These are phyloP conservation scores for Pherbina coryleti DNA, from an alignment of 2,888 invertebrate species.

Conservation along the genomic window DNA sequence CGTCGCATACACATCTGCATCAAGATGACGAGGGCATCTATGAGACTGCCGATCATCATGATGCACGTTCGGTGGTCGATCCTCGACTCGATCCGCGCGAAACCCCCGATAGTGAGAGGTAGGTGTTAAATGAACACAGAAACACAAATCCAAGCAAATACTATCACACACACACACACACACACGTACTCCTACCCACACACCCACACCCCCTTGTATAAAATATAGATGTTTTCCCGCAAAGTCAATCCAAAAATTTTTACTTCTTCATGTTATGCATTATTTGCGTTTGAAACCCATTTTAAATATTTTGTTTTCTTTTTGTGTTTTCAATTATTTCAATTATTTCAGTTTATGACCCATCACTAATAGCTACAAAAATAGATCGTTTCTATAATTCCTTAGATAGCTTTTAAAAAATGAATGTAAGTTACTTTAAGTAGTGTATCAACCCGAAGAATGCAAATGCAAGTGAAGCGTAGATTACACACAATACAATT, in stretches of 20 bases:
- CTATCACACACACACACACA: not conserved
- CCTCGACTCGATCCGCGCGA: slow-evolving; percentile 77
- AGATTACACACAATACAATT: no score
- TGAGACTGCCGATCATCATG: slow-evolving; percentile 85
- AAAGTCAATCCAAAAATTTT: not conserved
- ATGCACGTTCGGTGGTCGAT: slow-evolving; percentile 75
- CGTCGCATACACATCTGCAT: slow-evolving; percentile 73
- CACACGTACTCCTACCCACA: not conserved
- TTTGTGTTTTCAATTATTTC: no score
- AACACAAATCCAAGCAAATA: not conserved
- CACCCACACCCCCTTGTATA: not conserved
- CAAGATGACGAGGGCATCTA: slow-evolving; percentile 88
- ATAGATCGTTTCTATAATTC: no score
- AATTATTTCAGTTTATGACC: no score
- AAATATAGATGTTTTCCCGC: not conserved
- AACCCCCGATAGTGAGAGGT: slow-evolving; percentile 92
- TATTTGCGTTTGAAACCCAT: not conserved
- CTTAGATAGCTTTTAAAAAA: no score
- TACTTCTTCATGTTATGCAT: not conserved
- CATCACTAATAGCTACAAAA: no score
- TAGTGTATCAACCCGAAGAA: no score
- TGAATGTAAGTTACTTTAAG: no score
- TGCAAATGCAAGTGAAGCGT: no score
- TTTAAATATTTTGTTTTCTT: no score
- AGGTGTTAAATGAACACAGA: slow-evolving; percentile 62